Conservation (phyloP, 2,797 vertebrate genomes). For the Alosa sapidissima region DNA sequence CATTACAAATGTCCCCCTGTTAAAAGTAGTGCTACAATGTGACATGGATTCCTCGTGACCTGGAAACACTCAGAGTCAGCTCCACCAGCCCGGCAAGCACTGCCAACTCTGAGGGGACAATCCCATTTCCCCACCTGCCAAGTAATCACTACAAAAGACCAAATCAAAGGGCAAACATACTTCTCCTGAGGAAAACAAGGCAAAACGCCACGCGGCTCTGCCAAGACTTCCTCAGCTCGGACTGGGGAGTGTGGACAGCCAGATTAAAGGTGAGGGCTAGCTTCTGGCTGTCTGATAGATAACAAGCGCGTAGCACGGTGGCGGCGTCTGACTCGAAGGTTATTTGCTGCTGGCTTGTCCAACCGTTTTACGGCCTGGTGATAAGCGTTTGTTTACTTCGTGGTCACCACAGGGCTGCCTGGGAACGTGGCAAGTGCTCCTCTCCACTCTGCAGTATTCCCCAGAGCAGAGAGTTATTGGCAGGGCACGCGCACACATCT, state of each 20-base stretch:
- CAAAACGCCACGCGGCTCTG: neutral
- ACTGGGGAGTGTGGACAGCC: neutral
- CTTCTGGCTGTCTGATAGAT: neutral
- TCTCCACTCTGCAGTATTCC: neutral
- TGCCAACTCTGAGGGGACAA: neutral
- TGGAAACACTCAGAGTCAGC: neutral
- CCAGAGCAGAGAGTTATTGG: neutral
- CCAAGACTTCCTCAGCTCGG: neutral
- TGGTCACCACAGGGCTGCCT: neutral
- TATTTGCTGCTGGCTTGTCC: neutral
- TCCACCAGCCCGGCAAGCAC: neutral
- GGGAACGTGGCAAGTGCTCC: neutral
- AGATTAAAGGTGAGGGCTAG: neutral
- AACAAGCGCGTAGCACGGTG: neutral
- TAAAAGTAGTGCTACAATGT: neutral
- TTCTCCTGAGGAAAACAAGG: neutral
- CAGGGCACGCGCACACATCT: neutral
- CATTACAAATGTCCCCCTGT: neutral
- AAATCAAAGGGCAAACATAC: neutral
- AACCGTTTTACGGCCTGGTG: neutral
- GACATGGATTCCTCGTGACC: neutral
- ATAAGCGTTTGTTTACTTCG: slow-evolving; percentile 5
- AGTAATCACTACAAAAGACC: neutral
- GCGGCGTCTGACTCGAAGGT: neutral
- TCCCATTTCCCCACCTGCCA: neutral